These are phyloP conservation scores for Antedon mediterranea DNA, from an alignment of 53 echinoderm and acorn worm species.

Conservation along the genomic window DNA sequence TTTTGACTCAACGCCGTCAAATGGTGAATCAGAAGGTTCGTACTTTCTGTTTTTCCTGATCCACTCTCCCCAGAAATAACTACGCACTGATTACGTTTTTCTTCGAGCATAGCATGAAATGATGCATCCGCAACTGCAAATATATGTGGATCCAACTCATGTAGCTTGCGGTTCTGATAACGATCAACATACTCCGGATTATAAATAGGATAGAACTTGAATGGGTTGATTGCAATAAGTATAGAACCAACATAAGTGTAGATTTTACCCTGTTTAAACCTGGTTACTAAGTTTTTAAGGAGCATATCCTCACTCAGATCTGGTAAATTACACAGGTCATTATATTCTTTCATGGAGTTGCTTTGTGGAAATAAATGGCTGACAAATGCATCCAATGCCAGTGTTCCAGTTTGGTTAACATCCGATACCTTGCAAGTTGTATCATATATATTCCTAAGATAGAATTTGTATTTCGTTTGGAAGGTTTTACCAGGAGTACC, in stretches of 20 bases:
- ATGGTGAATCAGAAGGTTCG: conserved; percentile 81
- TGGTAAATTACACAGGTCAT: conserved; percentile 94
- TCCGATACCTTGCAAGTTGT: conserved; percentile 41
- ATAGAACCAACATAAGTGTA: conserved; percentile 99
- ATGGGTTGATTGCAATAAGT: conserved; percentile 87
- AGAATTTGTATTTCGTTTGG: conserved; percentile 83
- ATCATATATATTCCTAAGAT: conserved; percentile 60
- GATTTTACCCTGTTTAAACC: conserved; percentile 91
- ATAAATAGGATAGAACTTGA: conserved; percentile 83
- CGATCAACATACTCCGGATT: conserved; percentile 94
- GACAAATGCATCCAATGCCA: conserved; percentile 73
- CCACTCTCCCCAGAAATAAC: conserved; percentile 99
- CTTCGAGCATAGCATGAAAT: conserved; percentile 89
- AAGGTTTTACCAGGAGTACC: conserved; percentile 29
- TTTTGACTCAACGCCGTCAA: conserved; percentile 93
- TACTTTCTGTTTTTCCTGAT: conserved; percentile 96
- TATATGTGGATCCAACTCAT: conserved; percentile 87
- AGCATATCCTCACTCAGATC: conserved; percentile 89
- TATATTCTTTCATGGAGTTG: conserved; percentile 66
- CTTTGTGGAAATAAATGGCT: conserved; percentile 87
- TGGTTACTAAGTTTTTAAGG: conserved; percentile 53
- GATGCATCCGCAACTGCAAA: conserved; percentile 96
- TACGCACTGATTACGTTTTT: conserved; percentile 86
- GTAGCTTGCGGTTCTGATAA: conserved; percentile 91
- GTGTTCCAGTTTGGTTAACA: conserved; percentile 22